phyloP scores from a whole-genome alignment of 2,888 invertebrate genomes.

The Neria commutata region DNA sequence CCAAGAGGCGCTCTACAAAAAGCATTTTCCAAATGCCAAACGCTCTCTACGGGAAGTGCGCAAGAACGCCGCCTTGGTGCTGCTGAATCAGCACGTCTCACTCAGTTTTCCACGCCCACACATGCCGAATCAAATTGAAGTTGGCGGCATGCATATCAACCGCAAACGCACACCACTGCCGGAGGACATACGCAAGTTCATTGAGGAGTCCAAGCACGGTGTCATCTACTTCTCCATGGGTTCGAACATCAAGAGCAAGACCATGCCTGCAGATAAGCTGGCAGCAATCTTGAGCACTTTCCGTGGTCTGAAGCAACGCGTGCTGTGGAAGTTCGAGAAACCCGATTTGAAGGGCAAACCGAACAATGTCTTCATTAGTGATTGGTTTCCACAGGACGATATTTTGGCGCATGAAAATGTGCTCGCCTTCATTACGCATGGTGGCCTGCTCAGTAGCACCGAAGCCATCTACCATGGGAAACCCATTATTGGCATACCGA shows the following conservation, averaged over 20 bases:
- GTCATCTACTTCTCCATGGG: slow-evolving; percentile 62
- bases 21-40: slow-evolving; percentile 40
- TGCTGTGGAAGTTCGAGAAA: slow-evolving; percentile 59
- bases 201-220: slow-evolving; percentile 59
- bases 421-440: slow-evolving; percentile 60
- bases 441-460: slow-evolving; percentile 59
- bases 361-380: slow-evolving; percentile 41
- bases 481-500: slow-evolving; percentile 61
- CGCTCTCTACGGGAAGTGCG: slow-evolving; percentile 39
- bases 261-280: slow-evolving; percentile 34
- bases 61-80: slow-evolving; percentile 45
- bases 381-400: slow-evolving; percentile 61
- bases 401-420: slow-evolving; percentile 59
- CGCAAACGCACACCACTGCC: slow-evolving; percentile 37
- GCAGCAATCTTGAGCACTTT: slow-evolving; percentile 29
- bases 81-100: slow-evolving; percentile 52
- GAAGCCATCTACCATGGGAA: slow-evolving; percentile 61
- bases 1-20: slow-evolving; percentile 39
- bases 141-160: slow-evolving; percentile 53
- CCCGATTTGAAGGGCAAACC: slow-evolving; percentile 37
- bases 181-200: slow-evolving; percentile 48
- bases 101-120: slow-evolving; percentile 46
- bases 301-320: slow-evolving; percentile 32
- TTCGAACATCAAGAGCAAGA: slow-evolving; percentile 41
- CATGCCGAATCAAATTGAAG: slow-evolving; percentile 52